A percentile compares a stretch with the other conserved stretches of the same genome.
phyloP scores from a whole-genome alignment of 2,888 invertebrate species.

The Dromius quadrimaculatus region DNA sequence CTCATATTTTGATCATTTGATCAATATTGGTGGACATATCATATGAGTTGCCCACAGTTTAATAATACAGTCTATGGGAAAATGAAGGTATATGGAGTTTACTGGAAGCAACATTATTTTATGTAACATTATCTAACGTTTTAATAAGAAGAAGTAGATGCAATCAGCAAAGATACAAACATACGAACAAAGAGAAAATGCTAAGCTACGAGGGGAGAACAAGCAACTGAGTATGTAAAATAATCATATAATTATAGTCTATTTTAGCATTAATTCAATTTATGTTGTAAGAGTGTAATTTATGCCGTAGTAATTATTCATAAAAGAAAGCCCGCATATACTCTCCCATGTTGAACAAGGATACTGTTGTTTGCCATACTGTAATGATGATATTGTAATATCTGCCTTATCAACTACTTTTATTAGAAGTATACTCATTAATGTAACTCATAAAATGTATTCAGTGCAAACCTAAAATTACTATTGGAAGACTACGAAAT shows the following conservation, averaged over 20 bases:
- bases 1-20: too few relatives aligned
- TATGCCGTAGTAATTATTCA: constrained; percentile 46
- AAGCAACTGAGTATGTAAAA: constrained; percentile 30
- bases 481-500: too few relatives aligned
- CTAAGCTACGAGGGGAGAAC: constrained; percentile 4
- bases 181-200: constrained; percentile 12
- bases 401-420: background rate
- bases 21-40: too few relatives aligned
- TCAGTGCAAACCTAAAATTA: background rate
- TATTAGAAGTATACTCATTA: background rate
- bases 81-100: too few relatives aligned
- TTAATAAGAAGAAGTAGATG: background rate
- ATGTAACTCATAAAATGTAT: constrained; percentile 1
- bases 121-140: background rate
- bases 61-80: too few relatives aligned
- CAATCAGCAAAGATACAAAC: background rate
- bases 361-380: constrained; percentile 28
- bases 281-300: constrained; percentile 41
- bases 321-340: constrained; percentile 47
- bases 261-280: constrained; percentile 49
- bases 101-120: too few relatives aligned
- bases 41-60: too few relatives aligned
- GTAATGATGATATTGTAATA: constrained; percentile 15
- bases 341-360: constrained; percentile 25
- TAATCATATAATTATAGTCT: constrained; percentile 42